A percentile compares a stretch with the other conserved stretches of the same genome.
phyloP scores from a whole-genome alignment of 1,140 invertebrate genomes.

The Atta cephalotes region DNA sequence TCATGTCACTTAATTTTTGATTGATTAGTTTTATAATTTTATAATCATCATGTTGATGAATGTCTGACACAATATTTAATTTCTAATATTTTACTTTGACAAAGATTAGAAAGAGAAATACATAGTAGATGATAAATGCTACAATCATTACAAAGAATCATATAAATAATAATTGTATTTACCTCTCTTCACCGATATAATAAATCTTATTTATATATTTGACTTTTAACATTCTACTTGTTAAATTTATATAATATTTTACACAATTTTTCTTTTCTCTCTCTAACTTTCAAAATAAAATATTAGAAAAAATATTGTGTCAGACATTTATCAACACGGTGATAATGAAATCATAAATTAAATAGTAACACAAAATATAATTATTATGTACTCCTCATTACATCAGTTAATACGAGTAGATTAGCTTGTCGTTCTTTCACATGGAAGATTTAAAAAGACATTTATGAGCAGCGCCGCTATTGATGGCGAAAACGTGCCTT shows the following conservation, averaged over 20 bases:
- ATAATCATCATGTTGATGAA: neutral
- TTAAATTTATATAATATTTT: slow-evolving; percentile 37
- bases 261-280: neutral
- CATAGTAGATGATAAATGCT: neutral
- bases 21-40: neutral
- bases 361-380: neutral
- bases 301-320: neutral
- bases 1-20: neutral
- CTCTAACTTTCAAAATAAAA: neutral
- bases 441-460: slow-evolving; percentile 49
- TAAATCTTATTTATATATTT: slow-evolving; percentile 1
- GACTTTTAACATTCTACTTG: neutral
- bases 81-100: neutral
- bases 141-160: neutral
- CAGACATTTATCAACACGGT: neutral
- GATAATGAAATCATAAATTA: neutral
- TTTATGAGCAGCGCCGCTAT: slow-evolving; percentile 54
- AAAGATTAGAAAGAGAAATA: neutral
- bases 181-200: neutral
- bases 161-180: neutral
- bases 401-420: neutral
- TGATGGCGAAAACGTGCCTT: slow-evolving; percentile 53
- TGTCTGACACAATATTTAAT: neutral
- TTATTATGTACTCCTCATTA: neutral
- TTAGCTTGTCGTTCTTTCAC: slow-evolving; percentile 23